A percentile compares a stretch with the other conserved stretches of the same genome.
phyloP scores from a whole-genome alignment of 2,888 invertebrate species.

The Eupithecia subfuscata region DNA sequence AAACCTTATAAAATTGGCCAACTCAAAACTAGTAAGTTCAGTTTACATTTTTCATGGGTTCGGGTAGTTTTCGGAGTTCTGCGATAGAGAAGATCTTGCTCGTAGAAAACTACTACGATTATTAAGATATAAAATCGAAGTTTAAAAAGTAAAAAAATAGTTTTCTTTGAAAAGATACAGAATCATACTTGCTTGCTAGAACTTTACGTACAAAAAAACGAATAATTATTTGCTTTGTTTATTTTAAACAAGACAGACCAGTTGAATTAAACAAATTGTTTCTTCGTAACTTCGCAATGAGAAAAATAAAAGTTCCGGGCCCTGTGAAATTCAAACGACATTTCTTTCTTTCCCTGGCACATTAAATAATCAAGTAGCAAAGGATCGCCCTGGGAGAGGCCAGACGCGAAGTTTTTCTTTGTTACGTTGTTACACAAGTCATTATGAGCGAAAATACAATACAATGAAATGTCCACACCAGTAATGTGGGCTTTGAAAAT shows the following conservation, averaged over 20 bases:
- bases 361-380: slow-evolving; percentile 39
- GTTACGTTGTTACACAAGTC: slow-evolving; percentile 31
- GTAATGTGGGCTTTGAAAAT: slow-evolving; percentile 6
- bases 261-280: slow-evolving; percentile 17
- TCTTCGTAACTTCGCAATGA: slow-evolving; percentile 20
- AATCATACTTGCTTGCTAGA: background rate
- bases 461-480: slow-evolving; percentile 4
- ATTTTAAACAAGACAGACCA: slow-evolving; percentile 5
- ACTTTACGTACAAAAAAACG: background rate
- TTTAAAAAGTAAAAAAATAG: background rate
- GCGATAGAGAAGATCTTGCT: background rate
- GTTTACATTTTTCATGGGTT: too few species aligned
- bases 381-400: slow-evolving; percentile 28
- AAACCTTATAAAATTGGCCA: too few species aligned
- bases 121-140: too few species aligned
- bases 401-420: slow-evolving; percentile 32
- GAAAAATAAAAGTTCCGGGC: slow-evolving; percentile 17
- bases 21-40: too few species aligned
- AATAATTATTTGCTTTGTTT: background rate
- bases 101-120: background rate
- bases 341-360: slow-evolving; percentile 26
- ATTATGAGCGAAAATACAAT: slow-evolving; percentile 25
- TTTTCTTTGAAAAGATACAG: background rate
- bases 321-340: slow-evolving; percentile 22
- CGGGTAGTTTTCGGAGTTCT: background rate